Base-by-base conservation (phyloP, 2,113 vertebrate genomes). In the Rhinolophus ferrumequinum region DNA sequence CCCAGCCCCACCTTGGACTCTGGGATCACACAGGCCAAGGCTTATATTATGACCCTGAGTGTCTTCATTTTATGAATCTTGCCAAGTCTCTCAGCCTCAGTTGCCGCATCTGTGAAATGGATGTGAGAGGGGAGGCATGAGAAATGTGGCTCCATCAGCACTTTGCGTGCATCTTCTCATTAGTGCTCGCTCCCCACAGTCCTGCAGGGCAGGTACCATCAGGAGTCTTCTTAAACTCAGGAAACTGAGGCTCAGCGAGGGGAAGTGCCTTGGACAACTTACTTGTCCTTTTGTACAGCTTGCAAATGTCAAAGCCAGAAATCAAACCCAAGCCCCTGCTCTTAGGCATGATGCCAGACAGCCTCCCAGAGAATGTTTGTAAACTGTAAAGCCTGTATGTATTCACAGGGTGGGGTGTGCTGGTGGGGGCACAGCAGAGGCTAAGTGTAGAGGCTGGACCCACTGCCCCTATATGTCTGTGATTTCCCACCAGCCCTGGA, bases 111-210 rank as follows among this genome's bases (percentile, higher is more conserved):
- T n/a, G 13, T 84, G 66, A 77, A 54, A n/a, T 76, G 60, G 50
- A 58, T 4, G 0, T 12, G 35, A 58, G 33, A 56, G 35, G 35
- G 50, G 9, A 52, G 38, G 41, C 1, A 11, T 16, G 66, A 81
- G 77, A 12, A 19, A 24, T 8, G 8, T 8, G n/a, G 38, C 15
- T 50, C 50, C 22, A 24, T 67, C 30, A 5, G 41, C 6, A 12
- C 66, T n/a, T n/a, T 2, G 7, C 22, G 2, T 3, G 8, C 41
- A 0, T 47, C 69, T 91, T 52, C 56, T 24, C 33, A 5, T 16
- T 5, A 6, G 62, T 2, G 7, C 2, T 1, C 22, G 9, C 1
- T 1, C 33, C 33, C 33, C 44, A 9, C 0, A 0, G 21, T 26
- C 50, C 54, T 14, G 0, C 0, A 1, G 92, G 21, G 10, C 7